Conservation (phyloP, 2,888 invertebrate genomes). For the Hetaerina titia region DNA sequence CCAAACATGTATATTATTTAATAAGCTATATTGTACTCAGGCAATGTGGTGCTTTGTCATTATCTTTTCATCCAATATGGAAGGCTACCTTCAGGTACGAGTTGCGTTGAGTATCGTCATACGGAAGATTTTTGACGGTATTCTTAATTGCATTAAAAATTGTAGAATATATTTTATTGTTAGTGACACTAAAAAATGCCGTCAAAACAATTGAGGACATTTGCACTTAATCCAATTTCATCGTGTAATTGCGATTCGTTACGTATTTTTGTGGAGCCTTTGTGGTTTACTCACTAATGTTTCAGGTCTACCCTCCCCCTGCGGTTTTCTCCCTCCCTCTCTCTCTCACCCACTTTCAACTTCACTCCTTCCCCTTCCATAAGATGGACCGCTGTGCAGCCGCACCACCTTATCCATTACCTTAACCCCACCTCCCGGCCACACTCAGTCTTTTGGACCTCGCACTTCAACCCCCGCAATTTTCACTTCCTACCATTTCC, state of each 20-base stretch:
- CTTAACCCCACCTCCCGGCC: not conserved
- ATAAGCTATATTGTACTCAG: too few relatives aligned
- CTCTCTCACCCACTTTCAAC: not conserved
- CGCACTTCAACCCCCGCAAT: not conserved
- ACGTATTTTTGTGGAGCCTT: not conserved
- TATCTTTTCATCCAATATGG: too few relatives aligned
- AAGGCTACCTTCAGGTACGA: too few relatives aligned
- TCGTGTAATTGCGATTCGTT: not conserved
- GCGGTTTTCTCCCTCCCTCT: not conserved
- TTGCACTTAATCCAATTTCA: not conserved
- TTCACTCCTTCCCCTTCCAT: not conserved
- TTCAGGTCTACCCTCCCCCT: not conserved
- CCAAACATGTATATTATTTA: too few relatives aligned
- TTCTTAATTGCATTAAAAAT: too few relatives aligned
- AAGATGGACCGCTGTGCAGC: not conserved
- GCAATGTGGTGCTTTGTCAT: too few relatives aligned
- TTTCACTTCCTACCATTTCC: not conserved
- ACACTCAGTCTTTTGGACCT: not conserved
- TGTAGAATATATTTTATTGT: too few relatives aligned
- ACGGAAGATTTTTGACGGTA: too few relatives aligned
- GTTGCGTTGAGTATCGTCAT: too few relatives aligned
- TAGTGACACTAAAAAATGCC: not conserved
- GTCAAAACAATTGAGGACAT: not conserved
- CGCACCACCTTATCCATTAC: not conserved
- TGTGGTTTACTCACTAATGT: not conserved